A percentile compares a stretch with the other conserved stretches of the same genome.
Evolutionary conservation across 2,888 invertebrate genomes (phyloP).

Genomic region (Heliconius ethilla): DNA sequence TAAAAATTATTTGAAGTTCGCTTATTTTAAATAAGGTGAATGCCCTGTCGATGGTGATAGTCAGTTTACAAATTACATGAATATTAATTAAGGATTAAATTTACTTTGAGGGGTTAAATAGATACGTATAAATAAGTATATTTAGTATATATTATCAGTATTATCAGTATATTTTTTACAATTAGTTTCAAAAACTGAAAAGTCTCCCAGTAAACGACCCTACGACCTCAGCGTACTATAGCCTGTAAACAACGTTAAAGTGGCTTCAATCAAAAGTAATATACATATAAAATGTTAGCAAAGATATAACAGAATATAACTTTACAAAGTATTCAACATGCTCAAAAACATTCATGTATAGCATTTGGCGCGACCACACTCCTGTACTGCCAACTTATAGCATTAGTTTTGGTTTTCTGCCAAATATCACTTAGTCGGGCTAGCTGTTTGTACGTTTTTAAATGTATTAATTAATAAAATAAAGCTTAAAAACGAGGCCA

Average conservation of each 20-base stretch:
- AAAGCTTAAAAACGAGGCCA: not conserved
- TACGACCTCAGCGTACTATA: not conserved
- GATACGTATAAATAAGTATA: too few species aligned
- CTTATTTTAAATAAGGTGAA: not conserved
- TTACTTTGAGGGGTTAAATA: too few species aligned
- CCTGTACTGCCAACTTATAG: conserved; percentile 30
- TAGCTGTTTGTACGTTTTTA: conserved; percentile 1
- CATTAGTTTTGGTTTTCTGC: conserved; percentile 31
- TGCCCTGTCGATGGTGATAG: not conserved
- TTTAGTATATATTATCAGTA: too few species aligned
- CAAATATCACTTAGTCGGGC: conserved; percentile 17
- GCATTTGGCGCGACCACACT: conserved; percentile 23
- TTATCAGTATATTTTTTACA: too few species aligned
- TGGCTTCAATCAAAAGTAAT: not conserved
- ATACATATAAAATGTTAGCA: conserved; percentile 4
- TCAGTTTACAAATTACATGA: not conserved
- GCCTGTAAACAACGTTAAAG: not conserved
- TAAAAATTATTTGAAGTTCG: not conserved
- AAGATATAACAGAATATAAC: not conserved
- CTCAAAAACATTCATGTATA: conserved; percentile 14
- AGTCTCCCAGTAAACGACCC: not conserved
- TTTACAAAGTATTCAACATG: conserved; percentile 13
- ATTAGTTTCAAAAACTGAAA: too few species aligned
- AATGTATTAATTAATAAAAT: conserved; percentile 6
- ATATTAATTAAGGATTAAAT: too few species aligned